These are phyloP conservation scores for Crocodylus rhombifer DNA, from an alignment of 2,797 vertebrate species.

Conservation along the genomic window DNA sequence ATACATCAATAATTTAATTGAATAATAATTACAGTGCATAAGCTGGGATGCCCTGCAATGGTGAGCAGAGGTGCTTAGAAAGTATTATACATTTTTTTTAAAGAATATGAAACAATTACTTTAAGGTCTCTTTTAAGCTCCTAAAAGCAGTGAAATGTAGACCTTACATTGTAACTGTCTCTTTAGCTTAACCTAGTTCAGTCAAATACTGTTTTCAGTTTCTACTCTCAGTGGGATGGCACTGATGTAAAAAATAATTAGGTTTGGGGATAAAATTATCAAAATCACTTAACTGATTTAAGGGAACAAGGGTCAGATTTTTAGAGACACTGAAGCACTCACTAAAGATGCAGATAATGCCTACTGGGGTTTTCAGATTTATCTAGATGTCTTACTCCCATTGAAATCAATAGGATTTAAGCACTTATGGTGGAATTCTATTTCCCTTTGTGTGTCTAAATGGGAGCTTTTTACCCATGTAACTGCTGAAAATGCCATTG, in stretches of 20 bases:
- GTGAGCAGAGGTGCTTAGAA: conserved; percentile 42
- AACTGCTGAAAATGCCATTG: not conserved
- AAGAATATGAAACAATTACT: conserved; percentile 44
- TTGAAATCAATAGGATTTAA: not conserved
- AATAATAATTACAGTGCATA: conserved; percentile 52
- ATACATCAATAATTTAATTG: conserved; percentile 64
- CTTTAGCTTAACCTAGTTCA: conserved; percentile 49
- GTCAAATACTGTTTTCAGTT: conserved; percentile 12
- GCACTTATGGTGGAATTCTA: not conserved
- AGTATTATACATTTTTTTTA: not conserved
- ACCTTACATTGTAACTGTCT: not conserved
- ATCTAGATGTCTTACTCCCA: not conserved
- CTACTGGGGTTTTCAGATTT: not conserved
- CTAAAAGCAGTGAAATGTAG: conserved; percentile 18
- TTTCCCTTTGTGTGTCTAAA: not conserved
- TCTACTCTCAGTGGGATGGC: not conserved
- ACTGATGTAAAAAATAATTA: not conserved
- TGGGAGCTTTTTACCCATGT: too few relatives aligned
- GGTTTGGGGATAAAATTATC: not conserved
- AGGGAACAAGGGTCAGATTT: not conserved
- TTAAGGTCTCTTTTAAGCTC: conserved; percentile 15
- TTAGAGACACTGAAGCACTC: not conserved
- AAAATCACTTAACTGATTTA: not conserved
- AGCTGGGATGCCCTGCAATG: conserved; percentile 55
- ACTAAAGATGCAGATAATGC: not conserved